phyloP scores from a whole-genome alignment of 2,888 invertebrate species.

The Malthinus flaveolus region DNA sequence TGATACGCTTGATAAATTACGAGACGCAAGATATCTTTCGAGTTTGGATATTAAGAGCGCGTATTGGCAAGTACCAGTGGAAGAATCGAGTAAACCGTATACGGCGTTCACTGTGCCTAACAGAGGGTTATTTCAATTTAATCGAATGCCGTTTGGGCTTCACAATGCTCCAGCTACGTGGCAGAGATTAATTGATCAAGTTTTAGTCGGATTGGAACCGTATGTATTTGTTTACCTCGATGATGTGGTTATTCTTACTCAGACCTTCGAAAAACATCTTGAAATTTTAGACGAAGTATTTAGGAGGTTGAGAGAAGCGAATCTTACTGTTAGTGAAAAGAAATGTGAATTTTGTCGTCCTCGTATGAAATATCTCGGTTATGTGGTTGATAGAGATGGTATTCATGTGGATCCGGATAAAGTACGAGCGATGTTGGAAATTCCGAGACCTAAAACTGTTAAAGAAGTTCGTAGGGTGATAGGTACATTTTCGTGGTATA shows the following conservation, averaged over 20 bases:
- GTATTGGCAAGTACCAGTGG: slow-evolving; percentile 38
- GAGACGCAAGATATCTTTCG: neutral
- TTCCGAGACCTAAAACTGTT: no score
- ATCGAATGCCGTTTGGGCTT: slow-evolving; percentile 40
- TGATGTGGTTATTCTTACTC: slow-evolving; percentile 2
- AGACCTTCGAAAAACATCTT: slow-evolving; percentile 23
- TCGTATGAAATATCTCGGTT: no score
- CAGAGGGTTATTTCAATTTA: slow-evolving; percentile 29
- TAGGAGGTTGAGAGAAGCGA: slow-evolving; percentile 25
- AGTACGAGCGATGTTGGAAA: no score
- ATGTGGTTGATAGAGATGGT: no score
- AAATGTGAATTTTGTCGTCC: no score
- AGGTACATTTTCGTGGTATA: no score
- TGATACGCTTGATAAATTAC: slow-evolving; percentile 24
- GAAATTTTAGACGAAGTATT: slow-evolving; percentile 29
- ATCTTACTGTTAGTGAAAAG: slow-evolving; percentile 33
- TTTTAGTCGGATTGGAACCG: slow-evolving; percentile 37
- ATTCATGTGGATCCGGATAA: no score
- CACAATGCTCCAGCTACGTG: slow-evolving; percentile 37
- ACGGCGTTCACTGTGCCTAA: slow-evolving; percentile 22
- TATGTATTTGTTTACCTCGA: no score
- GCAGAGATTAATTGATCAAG: slow-evolving; percentile 37
- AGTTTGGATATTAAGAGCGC: slow-evolving; percentile 37
- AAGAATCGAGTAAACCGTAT: slow-evolving; percentile 9
- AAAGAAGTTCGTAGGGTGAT: no score